Percentiles rank a stretch among this genome's conserved stretches.
Evolutionary conservation across 2,113 vertebrate species (phyloP).

Genomic region (Xenopus laevis): DNA sequence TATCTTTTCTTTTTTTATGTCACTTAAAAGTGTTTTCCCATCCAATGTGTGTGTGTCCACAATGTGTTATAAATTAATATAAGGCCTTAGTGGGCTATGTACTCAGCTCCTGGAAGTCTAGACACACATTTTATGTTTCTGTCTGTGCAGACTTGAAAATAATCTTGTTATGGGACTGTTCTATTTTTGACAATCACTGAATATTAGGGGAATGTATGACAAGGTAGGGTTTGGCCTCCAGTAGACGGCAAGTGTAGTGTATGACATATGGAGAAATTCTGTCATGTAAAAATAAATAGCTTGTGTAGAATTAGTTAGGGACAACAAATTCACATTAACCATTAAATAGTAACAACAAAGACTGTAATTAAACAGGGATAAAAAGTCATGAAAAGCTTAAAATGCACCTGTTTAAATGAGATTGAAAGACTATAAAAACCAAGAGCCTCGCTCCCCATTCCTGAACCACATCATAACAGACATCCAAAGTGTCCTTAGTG

Average conservation of each 20-base stretch:
- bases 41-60: constrained; percentile 19
- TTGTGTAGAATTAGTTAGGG: neutral
- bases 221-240: constrained; percentile 15
- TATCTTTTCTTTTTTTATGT: constrained; percentile 21
- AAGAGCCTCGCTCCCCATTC: too few species aligned
- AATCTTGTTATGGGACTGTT: constrained; percentile 19
- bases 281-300: too few species aligned
- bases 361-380: too few species aligned
- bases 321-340: too few species aligned
- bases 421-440: neutral
- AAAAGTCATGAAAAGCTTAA: too few species aligned
- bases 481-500: too few species aligned
- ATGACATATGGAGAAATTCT: too few species aligned
- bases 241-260: neutral
- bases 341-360: too few species aligned
- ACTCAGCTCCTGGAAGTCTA: constrained; percentile 32
- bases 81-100: constrained; percentile 18
- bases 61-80: constrained; percentile 22
- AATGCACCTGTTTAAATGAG: neutral
- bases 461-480: too few species aligned
- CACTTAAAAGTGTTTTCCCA: constrained; percentile 9
- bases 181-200: constrained; percentile 22
- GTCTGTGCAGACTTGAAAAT: constrained; percentile 19
- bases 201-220: constrained; percentile 16
- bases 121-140: constrained; percentile 36